Evolutionary conservation across 2,113 vertebrate species (phyloP).

Genomic region (Oryzias melastigma): DNA sequence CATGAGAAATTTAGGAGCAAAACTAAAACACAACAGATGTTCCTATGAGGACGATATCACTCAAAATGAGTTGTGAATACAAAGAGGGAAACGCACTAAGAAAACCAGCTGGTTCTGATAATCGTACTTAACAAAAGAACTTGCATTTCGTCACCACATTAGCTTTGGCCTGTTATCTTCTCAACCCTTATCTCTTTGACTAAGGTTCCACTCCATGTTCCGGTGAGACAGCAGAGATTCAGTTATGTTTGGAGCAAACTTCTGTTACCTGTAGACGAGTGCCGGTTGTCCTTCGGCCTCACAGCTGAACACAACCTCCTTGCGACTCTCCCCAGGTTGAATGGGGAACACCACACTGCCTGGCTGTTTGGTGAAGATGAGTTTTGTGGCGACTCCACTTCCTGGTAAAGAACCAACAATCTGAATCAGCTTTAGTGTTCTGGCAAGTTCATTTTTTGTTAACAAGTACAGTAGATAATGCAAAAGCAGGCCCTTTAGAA

Average conservation of each 20-base stretch:
- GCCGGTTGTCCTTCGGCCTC: slow-evolving; percentile 88
- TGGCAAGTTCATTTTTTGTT: slow-evolving; percentile 13
- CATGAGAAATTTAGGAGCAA: too few species aligned
- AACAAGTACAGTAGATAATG: background rate
- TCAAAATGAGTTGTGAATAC: too few species aligned
- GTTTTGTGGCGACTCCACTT: slow-evolving; percentile 81
- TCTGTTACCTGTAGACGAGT: slow-evolving; percentile 85
- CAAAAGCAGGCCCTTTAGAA: background rate
- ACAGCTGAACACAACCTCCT: slow-evolving; percentile 88
- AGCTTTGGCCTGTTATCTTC: too few species aligned
- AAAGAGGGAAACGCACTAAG: too few species aligned
- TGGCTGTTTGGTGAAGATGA: slow-evolving; percentile 90
- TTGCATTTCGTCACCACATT: too few species aligned
- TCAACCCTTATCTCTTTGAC: too few species aligned
- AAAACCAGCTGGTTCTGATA: too few species aligned
- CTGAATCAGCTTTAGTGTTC: slow-evolving; percentile 34
- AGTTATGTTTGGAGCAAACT: background rate
- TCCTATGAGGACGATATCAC: too few species aligned
- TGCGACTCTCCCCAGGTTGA: slow-evolving; percentile 84
- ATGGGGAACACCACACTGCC: slow-evolving; percentile 87
- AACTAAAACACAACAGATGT: too few species aligned
- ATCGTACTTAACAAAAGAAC: too few species aligned
- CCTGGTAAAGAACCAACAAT: slow-evolving; percentile 75
- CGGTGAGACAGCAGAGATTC: too few species aligned
- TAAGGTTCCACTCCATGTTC: too few species aligned